Base-by-base conservation (phyloP, 2,797 vertebrate genomes). In the Catostomus latipinnis region DNA sequence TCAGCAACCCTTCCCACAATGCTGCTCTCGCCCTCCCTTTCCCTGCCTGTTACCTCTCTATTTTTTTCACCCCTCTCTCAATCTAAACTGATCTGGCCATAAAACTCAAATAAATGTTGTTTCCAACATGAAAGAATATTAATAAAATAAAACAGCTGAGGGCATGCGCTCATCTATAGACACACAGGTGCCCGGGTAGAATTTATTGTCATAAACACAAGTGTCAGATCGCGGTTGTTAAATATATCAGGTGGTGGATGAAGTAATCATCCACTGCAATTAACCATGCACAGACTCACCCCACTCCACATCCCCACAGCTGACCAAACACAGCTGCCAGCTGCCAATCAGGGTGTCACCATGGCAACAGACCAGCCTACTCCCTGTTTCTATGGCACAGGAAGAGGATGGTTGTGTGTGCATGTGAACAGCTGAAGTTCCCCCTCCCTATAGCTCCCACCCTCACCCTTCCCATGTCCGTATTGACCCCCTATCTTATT, bases 1-100 rank as follows among this genome's bases (percentile, higher is more conserved):
- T 95, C 95, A 95, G 95, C 95, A 95, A 93, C 92, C 92, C 82
- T 88, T 87, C 89, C 90, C 88, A 87, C 85, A 89, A 91, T 93
- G 90, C 92, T 88, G 49, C 78, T 83, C 88, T 87, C 86, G 12
- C 74, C 78, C 84, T 77, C 71, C 73, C 83, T 77, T 67, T 58
- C 79, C 75, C 83, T 75, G 80, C 53, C 84, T 83, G 78, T 86
- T 87, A 84, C 84, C 74, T 85, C 87, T 86, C 86, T 58, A 57
- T 7, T 81, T 84, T 18, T 87, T 83, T 81, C 71, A 18, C 86
- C 68, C 50, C 65, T 54, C 58, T 82, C 70, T 53, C 61, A 54
- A 60, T 49, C 81, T 46, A 18, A 63, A 8, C 67, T 57, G 78
- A 74, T 78, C 75, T 78, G 80, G 77, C 77, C 63, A 60, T 75